These are phyloP conservation scores for Petrocephalus schoutedeni DNA, from an alignment of 2,797 vertebrate genomes.

Conservation along the genomic window DNA sequence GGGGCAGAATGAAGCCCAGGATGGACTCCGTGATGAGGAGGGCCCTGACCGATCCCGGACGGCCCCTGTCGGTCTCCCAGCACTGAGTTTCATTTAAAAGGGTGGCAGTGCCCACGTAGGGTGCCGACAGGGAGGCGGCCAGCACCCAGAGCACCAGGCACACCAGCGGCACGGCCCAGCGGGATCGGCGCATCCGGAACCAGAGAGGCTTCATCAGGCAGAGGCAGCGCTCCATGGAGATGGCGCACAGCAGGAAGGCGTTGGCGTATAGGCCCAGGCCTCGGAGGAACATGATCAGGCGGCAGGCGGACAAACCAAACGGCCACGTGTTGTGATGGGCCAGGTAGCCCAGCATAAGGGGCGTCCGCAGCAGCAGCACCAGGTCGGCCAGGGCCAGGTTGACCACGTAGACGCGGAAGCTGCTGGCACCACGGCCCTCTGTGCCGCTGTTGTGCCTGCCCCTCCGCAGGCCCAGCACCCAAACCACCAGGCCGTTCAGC, in stretches of 20 bases:
- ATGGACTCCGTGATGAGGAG: slow-evolving; percentile 59
- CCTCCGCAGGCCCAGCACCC: slow-evolving; percentile 53
- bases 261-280: slow-evolving; percentile 63
- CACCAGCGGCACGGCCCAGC: slow-evolving; percentile 62
- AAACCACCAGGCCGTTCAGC: slow-evolving; percentile 66
- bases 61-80: slow-evolving; percentile 20
- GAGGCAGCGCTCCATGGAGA: slow-evolving; percentile 66
- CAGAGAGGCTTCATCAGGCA: slow-evolving; percentile 67
- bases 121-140: slow-evolving; percentile 48
- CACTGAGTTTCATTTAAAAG: slow-evolving; percentile 33
- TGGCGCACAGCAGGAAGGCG: slow-evolving; percentile 64
- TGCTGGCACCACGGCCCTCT: slow-evolving; percentile 56
- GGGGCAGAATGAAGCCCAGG: slow-evolving; percentile 61
- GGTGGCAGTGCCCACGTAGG: slow-evolving; percentile 50
- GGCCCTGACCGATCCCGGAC: background rate
- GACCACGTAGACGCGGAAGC: slow-evolving; percentile 67
- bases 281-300: slow-evolving; percentile 58
- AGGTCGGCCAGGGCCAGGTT: slow-evolving; percentile 68
- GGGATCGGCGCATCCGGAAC: slow-evolving; percentile 57
- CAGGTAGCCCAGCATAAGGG: slow-evolving; percentile 60
- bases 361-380: slow-evolving; percentile 60
- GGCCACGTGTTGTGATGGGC: slow-evolving; percentile 56
- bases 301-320: slow-evolving; percentile 47
- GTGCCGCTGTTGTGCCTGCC: slow-evolving; percentile 30
- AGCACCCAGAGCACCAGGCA: slow-evolving; percentile 59